These are phyloP conservation scores for Tenebrio molitor DNA, from an alignment of 1,140 invertebrate genomes.

Conservation along the genomic window DNA sequence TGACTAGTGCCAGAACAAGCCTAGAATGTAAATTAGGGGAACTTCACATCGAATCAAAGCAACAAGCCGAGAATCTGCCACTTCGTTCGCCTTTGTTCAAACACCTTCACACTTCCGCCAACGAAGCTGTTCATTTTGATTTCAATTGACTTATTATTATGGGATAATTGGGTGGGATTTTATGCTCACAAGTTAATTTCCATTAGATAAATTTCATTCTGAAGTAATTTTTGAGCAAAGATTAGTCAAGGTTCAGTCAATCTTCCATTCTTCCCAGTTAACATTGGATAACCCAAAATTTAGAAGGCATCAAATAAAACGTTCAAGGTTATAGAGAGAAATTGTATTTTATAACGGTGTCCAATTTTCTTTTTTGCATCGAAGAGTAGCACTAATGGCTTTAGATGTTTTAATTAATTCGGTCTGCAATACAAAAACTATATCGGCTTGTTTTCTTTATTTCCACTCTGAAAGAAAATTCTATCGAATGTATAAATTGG, in stretches of 20 bases:
- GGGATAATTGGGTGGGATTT: background rate
- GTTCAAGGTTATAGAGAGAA: no score
- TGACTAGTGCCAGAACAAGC: conserved; percentile 58
- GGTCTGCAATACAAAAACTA: background rate
- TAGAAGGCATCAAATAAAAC: no score
- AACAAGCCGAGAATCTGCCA: conserved; percentile 54
- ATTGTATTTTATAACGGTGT: no score
- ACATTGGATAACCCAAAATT: no score
- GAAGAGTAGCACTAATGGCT: no score
- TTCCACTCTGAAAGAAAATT: conserved; percentile 13
- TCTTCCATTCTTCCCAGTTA: no score
- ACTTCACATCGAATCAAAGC: conserved; percentile 56
- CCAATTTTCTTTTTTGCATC: no score
- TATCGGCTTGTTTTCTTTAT: conserved; percentile 17
- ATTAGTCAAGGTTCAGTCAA: no score
- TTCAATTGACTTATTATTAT: conserved; percentile 34
- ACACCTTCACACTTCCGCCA: conserved; percentile 24
- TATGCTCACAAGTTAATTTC: conserved; percentile 30
- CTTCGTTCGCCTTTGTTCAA: conserved; percentile 38
- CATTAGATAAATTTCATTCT: conserved; percentile 2
- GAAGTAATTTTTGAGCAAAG: background rate
- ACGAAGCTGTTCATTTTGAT: conserved; percentile 28
- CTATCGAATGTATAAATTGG: conserved; percentile 40
- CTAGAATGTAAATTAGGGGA: conserved; percentile 59
- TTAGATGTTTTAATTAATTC: no score